phyloP scores from a whole-genome alignment of 2,797 vertebrate species.

The Steatocranus sp. region DNA sequence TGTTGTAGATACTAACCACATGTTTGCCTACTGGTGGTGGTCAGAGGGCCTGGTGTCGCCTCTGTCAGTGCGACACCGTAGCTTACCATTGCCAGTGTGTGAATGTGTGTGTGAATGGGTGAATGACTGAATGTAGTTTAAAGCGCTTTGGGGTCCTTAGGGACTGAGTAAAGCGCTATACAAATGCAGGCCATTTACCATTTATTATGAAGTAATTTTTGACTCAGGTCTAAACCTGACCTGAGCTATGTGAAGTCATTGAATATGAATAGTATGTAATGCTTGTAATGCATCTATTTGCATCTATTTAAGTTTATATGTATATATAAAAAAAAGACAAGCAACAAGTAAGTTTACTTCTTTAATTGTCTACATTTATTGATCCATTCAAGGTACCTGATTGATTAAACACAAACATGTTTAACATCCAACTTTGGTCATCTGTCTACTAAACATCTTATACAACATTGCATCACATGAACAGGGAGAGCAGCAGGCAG shows the following conservation, averaged over 20 bases:
- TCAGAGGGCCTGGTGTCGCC: too few species aligned
- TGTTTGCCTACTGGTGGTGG: too few species aligned
- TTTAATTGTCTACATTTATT: constrained; percentile 44
- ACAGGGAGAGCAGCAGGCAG: constrained; percentile 45
- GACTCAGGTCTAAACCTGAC: not conserved
- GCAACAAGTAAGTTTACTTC: not conserved
- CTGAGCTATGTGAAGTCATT: not conserved
- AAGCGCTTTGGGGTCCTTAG: too few species aligned
- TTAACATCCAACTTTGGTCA: not conserved
- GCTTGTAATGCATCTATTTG: not conserved
- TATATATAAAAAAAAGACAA: not conserved
- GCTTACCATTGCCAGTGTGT: too few species aligned
- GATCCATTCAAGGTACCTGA: constrained; percentile 2
- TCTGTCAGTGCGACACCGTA: too few species aligned
- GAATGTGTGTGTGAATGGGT: too few species aligned
- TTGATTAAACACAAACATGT: constrained; percentile 19
- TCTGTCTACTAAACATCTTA: not conserved
- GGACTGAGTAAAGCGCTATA: too few species aligned
- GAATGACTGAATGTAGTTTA: too few species aligned
- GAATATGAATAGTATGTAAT: not conserved
- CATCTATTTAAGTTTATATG: not conserved
- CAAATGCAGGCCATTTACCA: too few species aligned
- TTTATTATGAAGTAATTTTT: not conserved
- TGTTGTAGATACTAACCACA: not conserved
- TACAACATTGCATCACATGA: constrained; percentile 14